Conservation (phyloP, 2,797 vertebrate species). For the Darevskia nairensis region DNA sequence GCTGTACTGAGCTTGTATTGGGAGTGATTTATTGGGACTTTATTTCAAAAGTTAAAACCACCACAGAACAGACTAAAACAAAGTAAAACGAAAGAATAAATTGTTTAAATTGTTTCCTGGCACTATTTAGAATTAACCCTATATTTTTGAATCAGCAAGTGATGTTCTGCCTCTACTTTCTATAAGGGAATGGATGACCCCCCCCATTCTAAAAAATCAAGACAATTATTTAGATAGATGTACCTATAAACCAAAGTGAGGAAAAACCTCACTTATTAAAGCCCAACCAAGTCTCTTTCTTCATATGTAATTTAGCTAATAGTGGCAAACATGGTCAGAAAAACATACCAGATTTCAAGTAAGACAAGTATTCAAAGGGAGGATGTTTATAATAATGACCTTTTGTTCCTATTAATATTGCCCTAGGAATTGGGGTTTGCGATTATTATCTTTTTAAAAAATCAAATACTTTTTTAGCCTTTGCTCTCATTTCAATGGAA, state of each 20-base stretch:
- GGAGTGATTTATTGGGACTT: no score
- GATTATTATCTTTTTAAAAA: constrained; percentile 68
- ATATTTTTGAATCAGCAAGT: constrained; percentile 1
- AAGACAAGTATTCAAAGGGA: constrained; percentile 45
- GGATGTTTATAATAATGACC: constrained; percentile 58
- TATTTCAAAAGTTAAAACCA: no score
- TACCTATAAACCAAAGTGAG: constrained; percentile 16
- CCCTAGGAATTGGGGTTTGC: constrained; percentile 71
- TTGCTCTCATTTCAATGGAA: constrained; percentile 74
- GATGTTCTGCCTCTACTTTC: background rate
- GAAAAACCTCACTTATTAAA: constrained; percentile 34
- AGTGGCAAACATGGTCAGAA: background rate
- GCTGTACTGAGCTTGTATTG: no score
- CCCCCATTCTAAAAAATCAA: accelerated
- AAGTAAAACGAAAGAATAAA: no score
- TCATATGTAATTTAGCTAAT: constrained; percentile 41
- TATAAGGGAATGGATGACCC: background rate
- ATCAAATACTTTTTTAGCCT: constrained; percentile 69
- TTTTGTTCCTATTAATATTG: constrained; percentile 71
- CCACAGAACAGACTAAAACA: no score
- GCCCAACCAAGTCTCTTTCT: constrained; percentile 40
- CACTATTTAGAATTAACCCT: background rate
- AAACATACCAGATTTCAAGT: constrained; percentile 46
- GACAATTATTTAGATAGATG: background rate
- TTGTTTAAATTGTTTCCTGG: background rate